A percentile compares a stretch with the other conserved stretches of the same genome.
Evolutionary conservation across 2,797 vertebrate species (phyloP).

Genomic region (Perodicticus potto): DNA sequence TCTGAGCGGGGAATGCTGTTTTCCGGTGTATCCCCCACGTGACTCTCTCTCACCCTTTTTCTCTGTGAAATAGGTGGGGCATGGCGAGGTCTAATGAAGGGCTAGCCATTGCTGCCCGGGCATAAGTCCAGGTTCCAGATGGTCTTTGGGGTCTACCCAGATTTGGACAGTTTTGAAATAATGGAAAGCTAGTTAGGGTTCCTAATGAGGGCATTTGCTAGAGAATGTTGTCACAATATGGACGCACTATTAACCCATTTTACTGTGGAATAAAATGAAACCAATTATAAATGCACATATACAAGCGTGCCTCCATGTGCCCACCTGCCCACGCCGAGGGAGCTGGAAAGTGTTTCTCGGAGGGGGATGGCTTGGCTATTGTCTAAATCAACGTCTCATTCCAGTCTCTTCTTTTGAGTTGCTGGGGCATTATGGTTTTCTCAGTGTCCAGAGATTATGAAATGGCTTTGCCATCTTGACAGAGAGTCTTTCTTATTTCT

Average conservation of each 20-base stretch:
- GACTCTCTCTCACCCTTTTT: background rate
- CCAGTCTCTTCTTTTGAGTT: background rate
- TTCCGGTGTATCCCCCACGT: background rate
- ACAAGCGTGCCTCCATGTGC: background rate
- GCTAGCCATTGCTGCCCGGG: constrained; percentile 17
- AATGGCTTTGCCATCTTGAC: background rate
- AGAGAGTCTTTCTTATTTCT: background rate
- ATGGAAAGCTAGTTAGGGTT: constrained; percentile 69
- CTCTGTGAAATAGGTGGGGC: constrained; percentile 33
- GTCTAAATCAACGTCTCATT: background rate
- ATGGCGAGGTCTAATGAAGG: constrained; percentile 70
- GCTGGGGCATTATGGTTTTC: background rate
- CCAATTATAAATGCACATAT: constrained; percentile 7
- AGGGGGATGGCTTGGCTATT: background rate
- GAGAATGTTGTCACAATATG: constrained; percentile 66
- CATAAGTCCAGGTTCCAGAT: constrained; percentile 72
- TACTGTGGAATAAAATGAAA: constrained; percentile 64
- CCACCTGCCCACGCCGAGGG: background rate
- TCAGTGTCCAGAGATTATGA: background rate
- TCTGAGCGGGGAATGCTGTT: background rate
- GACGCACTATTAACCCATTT: constrained; percentile 61
- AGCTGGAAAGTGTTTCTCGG: background rate
- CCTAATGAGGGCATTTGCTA: constrained; percentile 73
- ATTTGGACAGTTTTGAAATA: constrained; percentile 73
- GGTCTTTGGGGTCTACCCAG: constrained; percentile 72